Percentiles rank a stretch among this genome's conserved stretches.
phyloP scores from a whole-genome alignment of 2,113 vertebrate species.

The Lophotis ruficrista region DNA sequence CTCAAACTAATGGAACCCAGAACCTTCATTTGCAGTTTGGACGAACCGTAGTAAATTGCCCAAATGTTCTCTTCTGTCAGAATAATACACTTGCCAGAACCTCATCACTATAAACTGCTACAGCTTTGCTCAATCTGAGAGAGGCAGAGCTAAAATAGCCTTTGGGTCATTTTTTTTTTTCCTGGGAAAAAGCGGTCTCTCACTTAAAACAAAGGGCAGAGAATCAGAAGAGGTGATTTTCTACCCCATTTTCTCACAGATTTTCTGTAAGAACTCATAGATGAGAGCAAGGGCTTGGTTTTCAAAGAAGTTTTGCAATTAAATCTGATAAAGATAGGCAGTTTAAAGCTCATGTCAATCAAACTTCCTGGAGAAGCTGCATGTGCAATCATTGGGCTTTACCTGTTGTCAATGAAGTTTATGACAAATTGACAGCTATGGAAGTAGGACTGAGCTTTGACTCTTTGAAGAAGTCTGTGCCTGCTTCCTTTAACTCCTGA shows the following conservation, averaged over 20 bases:
- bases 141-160: not conserved
- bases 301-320: not conserved
- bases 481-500: not conserved
- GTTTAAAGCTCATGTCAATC: not conserved
- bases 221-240: not conserved
- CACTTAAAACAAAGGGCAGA: conserved; percentile 23
- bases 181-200: not conserved
- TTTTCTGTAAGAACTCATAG: not conserved
- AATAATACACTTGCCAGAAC: conserved; percentile 36
- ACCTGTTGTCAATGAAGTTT: not conserved
- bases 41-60: conserved; percentile 27
- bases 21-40: conserved; percentile 28
- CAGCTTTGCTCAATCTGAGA: not conserved
- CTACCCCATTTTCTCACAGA: not conserved
- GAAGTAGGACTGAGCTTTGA: not conserved
- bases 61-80: conserved; percentile 23
- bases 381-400: not conserved
- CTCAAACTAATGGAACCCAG: not conserved
- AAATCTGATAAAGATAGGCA: not conserved
- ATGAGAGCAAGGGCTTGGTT: not conserved
- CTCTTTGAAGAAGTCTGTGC: not conserved
- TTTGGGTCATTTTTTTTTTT: not conserved
- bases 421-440: not conserved
- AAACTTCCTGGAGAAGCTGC: not conserved
- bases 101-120: conserved; percentile 8